Evolutionary conservation across 2,888 invertebrate genomes (phyloP).

Genomic region (Pterostichus niger): DNA sequence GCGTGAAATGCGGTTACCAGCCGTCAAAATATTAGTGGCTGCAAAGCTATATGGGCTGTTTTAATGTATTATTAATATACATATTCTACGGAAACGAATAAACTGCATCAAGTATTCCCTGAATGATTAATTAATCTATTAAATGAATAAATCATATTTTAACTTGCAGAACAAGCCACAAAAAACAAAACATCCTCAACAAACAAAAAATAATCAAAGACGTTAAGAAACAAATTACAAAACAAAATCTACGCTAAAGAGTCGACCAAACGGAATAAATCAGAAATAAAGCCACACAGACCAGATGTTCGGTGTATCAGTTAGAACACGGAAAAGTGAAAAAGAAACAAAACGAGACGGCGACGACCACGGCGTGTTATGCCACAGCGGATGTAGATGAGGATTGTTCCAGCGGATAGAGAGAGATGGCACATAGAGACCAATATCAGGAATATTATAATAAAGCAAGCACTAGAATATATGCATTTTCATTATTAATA

Average conservation of each 20-base stretch:
- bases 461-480: no score
- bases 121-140: no score
- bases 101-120: not conserved
- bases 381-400: not conserved
- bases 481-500: no score
- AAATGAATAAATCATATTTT: constrained; percentile 28
- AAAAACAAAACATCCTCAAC: not conserved
- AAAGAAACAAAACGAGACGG: constrained; percentile 46
- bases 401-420: not conserved
- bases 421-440: no score
- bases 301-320: constrained; percentile 62
- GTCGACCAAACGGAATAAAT: constrained; percentile 58
- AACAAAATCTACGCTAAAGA: constrained; percentile 53
- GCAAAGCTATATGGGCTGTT: no score
- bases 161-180: not conserved
- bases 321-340: constrained; percentile 57
- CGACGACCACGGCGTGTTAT: not conserved
- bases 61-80: not conserved
- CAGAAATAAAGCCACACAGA: constrained; percentile 14
- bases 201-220: constrained; percentile 5
- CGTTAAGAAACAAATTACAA: constrained; percentile 35
- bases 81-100: not conserved
- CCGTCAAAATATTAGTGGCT: no score
- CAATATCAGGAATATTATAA: no score
- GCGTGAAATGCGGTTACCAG: no score